Percentiles rank a stretch among this genome's conserved stretches.
phyloP scores from a whole-genome alignment of 1,140 invertebrate species.

The Scaptomyza hsui region DNA sequence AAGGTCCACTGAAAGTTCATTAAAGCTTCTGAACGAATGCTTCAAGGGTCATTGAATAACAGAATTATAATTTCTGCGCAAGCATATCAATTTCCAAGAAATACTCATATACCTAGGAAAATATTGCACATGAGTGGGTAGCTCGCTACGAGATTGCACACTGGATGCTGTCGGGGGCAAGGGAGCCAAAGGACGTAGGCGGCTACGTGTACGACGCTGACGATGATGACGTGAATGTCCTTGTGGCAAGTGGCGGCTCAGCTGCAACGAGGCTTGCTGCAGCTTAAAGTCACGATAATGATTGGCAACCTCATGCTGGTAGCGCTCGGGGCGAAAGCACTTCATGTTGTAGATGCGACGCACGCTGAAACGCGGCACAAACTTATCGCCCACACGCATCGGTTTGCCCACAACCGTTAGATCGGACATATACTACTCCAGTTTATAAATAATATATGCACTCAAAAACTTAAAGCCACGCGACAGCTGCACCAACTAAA shows the following conservation, averaged over 20 bases:
- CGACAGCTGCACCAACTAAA: conserved; percentile 24
- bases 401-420: conserved; percentile 51
- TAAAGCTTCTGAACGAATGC: too few species aligned
- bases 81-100: not conserved
- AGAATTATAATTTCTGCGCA: not conserved
- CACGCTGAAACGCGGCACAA: conserved; percentile 56
- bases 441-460: conserved; percentile 1
- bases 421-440: conserved; percentile 30
- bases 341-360: conserved; percentile 63
- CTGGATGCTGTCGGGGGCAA: conserved; percentile 37
- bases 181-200: conserved; percentile 28
- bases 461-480: not conserved
- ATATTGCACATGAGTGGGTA: conserved; percentile 66
- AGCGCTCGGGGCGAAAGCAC: conserved; percentile 61
- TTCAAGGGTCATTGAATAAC: not conserved
- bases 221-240: conserved; percentile 4
- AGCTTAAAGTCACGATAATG: conserved; percentile 78
- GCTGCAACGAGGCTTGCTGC: conserved; percentile 37
- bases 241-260: not conserved
- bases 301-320: conserved; percentile 79
- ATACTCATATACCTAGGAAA: conserved; percentile 75
- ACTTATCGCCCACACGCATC: conserved; percentile 53
- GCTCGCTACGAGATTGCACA: conserved; percentile 55
- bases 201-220: conserved; percentile 11
- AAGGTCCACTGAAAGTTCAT: too few species aligned